Percentiles rank a stretch among this genome's conserved stretches.
Evolutionary conservation across 2,113 vertebrate genomes (phyloP).

Genomic region (Halichoeres trimaculatus): DNA sequence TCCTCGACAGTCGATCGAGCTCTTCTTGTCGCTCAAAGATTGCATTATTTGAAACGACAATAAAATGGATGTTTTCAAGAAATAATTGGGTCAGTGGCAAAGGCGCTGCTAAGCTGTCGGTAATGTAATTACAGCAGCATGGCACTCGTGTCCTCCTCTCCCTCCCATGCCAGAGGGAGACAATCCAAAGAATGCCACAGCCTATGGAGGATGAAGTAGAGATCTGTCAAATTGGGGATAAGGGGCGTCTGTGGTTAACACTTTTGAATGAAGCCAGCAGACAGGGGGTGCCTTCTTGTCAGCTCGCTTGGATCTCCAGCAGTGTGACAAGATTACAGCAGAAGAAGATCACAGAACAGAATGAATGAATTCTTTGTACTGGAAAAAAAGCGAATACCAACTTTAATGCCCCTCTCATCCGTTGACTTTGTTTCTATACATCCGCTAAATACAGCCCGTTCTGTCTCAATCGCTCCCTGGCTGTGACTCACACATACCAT

Average conservation of each 20-base stretch:
- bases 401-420: constrained; percentile 56
- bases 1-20: constrained; percentile 33
- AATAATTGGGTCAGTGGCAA: constrained; percentile 68
- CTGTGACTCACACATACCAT: constrained; percentile 68
- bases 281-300: constrained; percentile 57
- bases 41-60: constrained; percentile 62
- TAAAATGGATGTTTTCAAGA: constrained; percentile 54
- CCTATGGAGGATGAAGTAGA: constrained; percentile 58
- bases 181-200: constrained; percentile 49
- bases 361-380: constrained; percentile 76
- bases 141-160: constrained; percentile 39
- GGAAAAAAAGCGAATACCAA: constrained; percentile 49
- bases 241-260: constrained; percentile 66
- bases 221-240: constrained; percentile 66
- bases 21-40: constrained; percentile 70
- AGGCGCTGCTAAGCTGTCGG: constrained; percentile 51
- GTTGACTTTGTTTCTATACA: constrained; percentile 45
- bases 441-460: constrained; percentile 56
- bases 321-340: constrained; percentile 49
- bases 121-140: constrained; percentile 68
- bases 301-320: constrained; percentile 52
- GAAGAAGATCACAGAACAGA: constrained; percentile 58
- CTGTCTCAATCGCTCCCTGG: constrained; percentile 32
- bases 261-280: constrained; percentile 61
- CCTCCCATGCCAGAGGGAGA: constrained; percentile 44